Conservation (phyloP, 1,140 invertebrate species). For the Ips typographus region DNA sequence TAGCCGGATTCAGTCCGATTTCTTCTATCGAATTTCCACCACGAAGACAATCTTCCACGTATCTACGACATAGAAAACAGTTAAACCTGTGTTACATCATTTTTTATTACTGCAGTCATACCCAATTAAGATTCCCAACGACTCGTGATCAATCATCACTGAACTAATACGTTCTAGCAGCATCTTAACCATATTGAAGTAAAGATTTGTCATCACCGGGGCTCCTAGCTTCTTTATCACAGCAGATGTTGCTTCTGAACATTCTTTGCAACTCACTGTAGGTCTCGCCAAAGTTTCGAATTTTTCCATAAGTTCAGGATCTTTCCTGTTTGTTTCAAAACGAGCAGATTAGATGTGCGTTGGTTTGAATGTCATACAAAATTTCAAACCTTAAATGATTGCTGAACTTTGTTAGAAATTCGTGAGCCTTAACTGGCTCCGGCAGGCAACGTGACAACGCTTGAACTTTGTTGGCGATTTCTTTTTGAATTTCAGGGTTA, state of each 20-base stretch:
- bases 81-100: neutral
- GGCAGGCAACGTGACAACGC: conserved; percentile 77
- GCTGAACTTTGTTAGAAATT: conserved; percentile 89
- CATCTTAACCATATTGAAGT: conserved; percentile 93
- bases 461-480: conserved; percentile 56
- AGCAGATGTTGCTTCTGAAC: conserved; percentile 76
- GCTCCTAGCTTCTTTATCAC: conserved; percentile 93
- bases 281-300: conserved; percentile 86
- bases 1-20: conserved; percentile 74
- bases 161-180: conserved; percentile 90
- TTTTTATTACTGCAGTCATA: neutral
- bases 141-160: conserved; percentile 91
- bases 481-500: conserved; percentile 67
- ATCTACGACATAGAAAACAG: conserved; percentile 42
- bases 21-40: conserved; percentile 70
- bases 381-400: conserved; percentile 66
- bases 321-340: conserved; percentile 51
- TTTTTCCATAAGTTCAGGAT: conserved; percentile 73
- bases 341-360: neutral
- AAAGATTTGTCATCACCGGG: conserved; percentile 90
- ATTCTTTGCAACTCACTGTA: conserved; percentile 88
- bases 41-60: conserved; percentile 70
- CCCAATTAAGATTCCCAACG: conserved; percentile 71
- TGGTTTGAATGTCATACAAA: neutral
- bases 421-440: conserved; percentile 88